Percentiles rank a stretch among this genome's conserved stretches.
Evolutionary conservation across 2,113 vertebrate species (phyloP).

Genomic region (Tenrec ecaudatus): DNA sequence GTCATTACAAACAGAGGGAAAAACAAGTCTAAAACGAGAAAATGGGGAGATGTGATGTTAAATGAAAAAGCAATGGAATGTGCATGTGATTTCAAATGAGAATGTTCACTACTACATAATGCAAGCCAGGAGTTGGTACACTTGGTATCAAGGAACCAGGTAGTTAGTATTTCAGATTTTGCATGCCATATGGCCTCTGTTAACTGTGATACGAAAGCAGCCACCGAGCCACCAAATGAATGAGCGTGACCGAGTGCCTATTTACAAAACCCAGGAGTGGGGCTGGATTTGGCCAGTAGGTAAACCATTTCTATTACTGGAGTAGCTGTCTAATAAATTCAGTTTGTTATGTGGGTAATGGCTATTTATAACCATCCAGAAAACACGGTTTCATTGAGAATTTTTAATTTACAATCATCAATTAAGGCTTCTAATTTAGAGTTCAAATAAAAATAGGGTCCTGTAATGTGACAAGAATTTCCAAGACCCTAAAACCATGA

Average conservation of each 20-base stretch:
- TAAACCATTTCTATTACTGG: not conserved
- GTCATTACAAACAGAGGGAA: slow-evolving; percentile 80
- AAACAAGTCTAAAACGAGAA: slow-evolving; percentile 82
- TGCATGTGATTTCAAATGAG: slow-evolving; percentile 57
- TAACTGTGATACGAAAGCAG: not conserved
- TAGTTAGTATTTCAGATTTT: not conserved
- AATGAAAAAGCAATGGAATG: slow-evolving; percentile 78
- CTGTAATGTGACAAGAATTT: slow-evolving; percentile 43
- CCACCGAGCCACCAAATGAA: not conserved
- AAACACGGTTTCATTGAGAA: slow-evolving; percentile 48
- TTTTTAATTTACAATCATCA: slow-evolving; percentile 20
- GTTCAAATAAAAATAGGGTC: slow-evolving; percentile 48
- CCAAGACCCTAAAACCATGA: not conserved
- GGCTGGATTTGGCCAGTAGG: not conserved
- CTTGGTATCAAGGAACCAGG: not conserved
- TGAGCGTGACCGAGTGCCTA: not conserved
- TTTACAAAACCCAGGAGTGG: slow-evolving; percentile 6
- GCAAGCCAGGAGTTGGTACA: slow-evolving; percentile 31
- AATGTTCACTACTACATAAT: not conserved
- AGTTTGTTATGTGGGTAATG: slow-evolving; percentile 16
- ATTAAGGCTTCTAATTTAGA: slow-evolving; percentile 47
- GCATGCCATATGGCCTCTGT: not conserved
- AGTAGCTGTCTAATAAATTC: slow-evolving; percentile 43
- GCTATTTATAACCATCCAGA: slow-evolving; percentile 48
- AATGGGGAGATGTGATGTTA: slow-evolving; percentile 76